phyloP scores from a whole-genome alignment of 1,140 invertebrate genomes.

The Zaprionus nigranus region DNA sequence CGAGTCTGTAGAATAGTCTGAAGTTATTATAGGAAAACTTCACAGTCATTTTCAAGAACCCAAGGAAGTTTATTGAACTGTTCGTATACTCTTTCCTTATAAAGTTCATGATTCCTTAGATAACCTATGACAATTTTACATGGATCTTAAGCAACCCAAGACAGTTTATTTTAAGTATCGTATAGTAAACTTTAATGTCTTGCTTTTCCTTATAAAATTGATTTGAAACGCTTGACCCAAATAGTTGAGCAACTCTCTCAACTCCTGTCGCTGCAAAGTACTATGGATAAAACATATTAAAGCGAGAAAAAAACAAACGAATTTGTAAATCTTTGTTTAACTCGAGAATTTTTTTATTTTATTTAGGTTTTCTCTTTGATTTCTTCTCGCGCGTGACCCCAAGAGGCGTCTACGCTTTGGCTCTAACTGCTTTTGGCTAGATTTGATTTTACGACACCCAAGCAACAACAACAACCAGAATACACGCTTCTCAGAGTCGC shows the following conservation, averaged over 20 bases:
- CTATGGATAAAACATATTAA: neutral
- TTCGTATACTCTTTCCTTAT: no score
- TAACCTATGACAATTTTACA: no score
- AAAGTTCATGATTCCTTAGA: no score
- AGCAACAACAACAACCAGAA: constrained; percentile 16
- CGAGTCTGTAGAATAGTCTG: neutral
- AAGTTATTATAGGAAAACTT: neutral
- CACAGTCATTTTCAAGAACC: neutral
- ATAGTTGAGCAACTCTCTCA: neutral
- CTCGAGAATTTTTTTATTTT: neutral
- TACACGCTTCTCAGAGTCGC: constrained; percentile 26
- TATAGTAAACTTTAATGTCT: neutral
- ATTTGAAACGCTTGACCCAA: neutral
- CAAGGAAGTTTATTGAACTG: neutral
- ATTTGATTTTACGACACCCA: constrained; percentile 59
- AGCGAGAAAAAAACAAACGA: neutral
- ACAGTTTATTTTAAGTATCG: neutral
- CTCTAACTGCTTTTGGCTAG: constrained; percentile 65
- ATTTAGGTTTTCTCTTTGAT: constrained; percentile 45
- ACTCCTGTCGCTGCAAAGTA: neutral
- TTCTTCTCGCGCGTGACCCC: constrained; percentile 72
- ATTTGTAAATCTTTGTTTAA: constrained; percentile 37
- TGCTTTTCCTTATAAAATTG: neutral
- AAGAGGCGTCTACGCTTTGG: constrained; percentile 22
- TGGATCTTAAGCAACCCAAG: no score